These are phyloP conservation scores for Neoniphon sammara DNA, from an alignment of 2,797 vertebrate genomes.

Conservation along the genomic window DNA sequence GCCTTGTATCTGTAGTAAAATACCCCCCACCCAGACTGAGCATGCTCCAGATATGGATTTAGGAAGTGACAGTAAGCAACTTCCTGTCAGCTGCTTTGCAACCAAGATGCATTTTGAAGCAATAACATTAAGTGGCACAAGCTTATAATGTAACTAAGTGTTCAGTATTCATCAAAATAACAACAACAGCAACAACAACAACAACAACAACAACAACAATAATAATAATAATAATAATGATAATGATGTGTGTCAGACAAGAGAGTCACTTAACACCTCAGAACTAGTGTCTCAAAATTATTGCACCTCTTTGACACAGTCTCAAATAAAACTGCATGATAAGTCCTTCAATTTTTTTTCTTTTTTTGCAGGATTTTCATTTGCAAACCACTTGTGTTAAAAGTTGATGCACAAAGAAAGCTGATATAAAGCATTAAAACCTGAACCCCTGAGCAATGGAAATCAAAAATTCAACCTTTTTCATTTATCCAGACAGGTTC, in stretches of 20 bases:
- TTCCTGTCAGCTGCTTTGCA: slow-evolving; percentile 29
- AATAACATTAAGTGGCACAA: not conserved
- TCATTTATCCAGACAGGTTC: not conserved
- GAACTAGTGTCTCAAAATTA: no score
- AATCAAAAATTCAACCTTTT: not conserved
- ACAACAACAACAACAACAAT: no score
- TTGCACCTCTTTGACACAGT: not conserved
- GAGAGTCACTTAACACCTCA: no score
- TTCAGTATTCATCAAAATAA: not conserved
- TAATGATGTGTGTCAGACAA: no score
- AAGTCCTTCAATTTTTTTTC: no score
- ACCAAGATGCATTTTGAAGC: slow-evolving; percentile 21
- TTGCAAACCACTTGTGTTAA: not conserved
- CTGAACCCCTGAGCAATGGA: not conserved
- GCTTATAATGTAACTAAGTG: not conserved
- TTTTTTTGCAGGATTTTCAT: no score
- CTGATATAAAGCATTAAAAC: not conserved
- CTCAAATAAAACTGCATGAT: not conserved
- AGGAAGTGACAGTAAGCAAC: slow-evolving; percentile 38
- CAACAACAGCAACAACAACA: no score
- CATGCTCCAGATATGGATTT: slow-evolving; percentile 30
- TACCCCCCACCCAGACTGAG: slow-evolving; percentile 41
- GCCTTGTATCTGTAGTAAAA: slow-evolving; percentile 66
- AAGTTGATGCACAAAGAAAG: not conserved
- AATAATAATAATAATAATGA: no score